Evolutionary conservation across 1,140 invertebrate species (phyloP), one percentile per base, ranked within the genome.

Genomic region (Neodiprion lecontei): DNA sequence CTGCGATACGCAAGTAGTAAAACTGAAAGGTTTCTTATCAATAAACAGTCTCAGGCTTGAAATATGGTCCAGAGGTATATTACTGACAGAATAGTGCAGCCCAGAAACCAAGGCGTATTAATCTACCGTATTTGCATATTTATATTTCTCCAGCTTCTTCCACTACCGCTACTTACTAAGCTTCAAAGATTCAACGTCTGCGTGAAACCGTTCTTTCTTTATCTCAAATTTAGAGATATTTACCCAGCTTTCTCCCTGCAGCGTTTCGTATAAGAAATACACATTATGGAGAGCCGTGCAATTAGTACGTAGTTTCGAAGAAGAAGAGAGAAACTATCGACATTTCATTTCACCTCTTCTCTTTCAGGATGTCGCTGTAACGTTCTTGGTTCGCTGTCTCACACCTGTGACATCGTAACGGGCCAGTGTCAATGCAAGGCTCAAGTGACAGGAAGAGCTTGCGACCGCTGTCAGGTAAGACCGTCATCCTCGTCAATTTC

Each of bases 391-490:
- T 93, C 96, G 2, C 86, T 92, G 76, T 90, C 90, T 14, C 88
- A 89, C 66, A 91, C 93, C 50, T 99, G 98, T 89, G 94, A 99
- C 84, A 92, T 93, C 67, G 91, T 92, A 11, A 95, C 92, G 21
- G 98, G 98, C 0, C 93, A 97, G 82, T 99, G 98, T 87, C 90
- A 92, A 65, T 99, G 98, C 85, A 93, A 93, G 67, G 88, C 91
- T 1, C 92, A 93, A 73, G 97, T 95, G 81, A 90, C 92, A 3
- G 98, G 98, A n/a, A 89, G 92, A 75, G 92, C 93, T 49, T 99
- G 98, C 86, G 93, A 98, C 81, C 86, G 89, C 21, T 99, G 98
- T 87, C 91, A 93, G 89, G 94, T 95, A 86, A 90, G 88, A 85
- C 82, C 17, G 81, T 86, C 82, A 66, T 65, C 49, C 61, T 65